These are phyloP conservation scores for Brachystomella parvula DNA, from an alignment of 1,140 invertebrate genomes.

Conservation along the genomic window DNA sequence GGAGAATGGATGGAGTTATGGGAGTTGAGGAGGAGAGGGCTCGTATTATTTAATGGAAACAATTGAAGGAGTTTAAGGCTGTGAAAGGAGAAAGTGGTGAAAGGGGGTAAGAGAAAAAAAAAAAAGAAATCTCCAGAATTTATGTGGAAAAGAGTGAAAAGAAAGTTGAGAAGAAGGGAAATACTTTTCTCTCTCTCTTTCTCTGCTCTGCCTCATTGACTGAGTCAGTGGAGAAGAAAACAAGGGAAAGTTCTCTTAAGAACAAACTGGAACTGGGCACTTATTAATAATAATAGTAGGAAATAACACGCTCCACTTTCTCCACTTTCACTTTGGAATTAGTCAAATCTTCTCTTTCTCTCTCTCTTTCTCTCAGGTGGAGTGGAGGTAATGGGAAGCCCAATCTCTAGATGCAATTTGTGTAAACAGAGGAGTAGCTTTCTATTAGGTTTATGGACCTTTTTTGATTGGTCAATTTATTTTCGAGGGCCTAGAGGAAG, in stretches of 20 bases:
- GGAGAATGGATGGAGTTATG: not conserved
- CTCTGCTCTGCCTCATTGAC: constrained; percentile 26
- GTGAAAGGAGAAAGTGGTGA: not conserved
- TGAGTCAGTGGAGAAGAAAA: constrained; percentile 26
- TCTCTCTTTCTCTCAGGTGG: not conserved
- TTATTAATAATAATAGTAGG: not conserved
- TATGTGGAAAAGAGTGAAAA: constrained; percentile 16
- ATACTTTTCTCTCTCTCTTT: not conserved
- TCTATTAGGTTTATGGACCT: constrained; percentile 5
- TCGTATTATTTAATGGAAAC: constrained; percentile 14
- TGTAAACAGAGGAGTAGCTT: not conserved
- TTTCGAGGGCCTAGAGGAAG: not conserved
- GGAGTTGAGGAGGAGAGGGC: not conserved
- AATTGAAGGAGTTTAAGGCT: not conserved
- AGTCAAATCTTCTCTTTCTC: not conserved
- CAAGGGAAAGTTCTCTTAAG: not conserved
- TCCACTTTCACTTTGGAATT: not conserved
- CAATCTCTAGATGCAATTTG: not conserved
- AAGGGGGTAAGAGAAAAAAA: constrained; percentile 14
- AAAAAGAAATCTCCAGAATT: constrained; percentile 22
- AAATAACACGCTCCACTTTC: constrained; percentile 9
- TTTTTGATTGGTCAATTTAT: constrained; percentile 6
- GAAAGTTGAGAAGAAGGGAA: constrained; percentile 18
- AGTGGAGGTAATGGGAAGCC: too few relatives aligned
- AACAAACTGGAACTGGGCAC: not conserved